Evolutionary conservation across 1,140 invertebrate species (phyloP).

Genomic region (Xylocopa sonorina): DNA sequence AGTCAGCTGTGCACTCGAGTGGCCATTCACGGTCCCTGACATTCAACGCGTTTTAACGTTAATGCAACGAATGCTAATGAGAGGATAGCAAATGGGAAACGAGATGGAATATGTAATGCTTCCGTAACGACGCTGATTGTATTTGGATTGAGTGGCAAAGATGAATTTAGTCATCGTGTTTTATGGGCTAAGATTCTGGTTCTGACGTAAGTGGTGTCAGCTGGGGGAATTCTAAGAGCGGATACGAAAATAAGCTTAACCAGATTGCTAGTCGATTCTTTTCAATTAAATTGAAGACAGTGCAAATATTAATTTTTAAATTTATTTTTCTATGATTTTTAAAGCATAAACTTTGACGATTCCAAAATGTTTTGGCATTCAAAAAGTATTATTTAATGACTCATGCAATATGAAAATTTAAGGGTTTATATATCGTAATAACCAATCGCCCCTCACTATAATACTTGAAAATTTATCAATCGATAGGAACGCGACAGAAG

Average conservation of each 20-base stretch:
- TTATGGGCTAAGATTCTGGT: constrained; percentile 3
- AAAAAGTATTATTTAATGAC: too few species aligned
- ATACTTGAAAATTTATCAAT: background rate
- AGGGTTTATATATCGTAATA: too few species aligned
- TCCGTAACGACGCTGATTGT: background rate
- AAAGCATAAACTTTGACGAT: too few species aligned
- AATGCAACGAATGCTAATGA: background rate
- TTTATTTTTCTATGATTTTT: too few species aligned
- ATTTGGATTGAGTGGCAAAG: background rate
- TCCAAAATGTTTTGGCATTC: too few species aligned
- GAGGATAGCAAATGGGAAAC: constrained; percentile 18
- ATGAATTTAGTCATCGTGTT: constrained; percentile 12
- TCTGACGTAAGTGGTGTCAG: background rate
- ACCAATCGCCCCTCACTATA: too few species aligned
- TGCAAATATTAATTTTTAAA: too few species aligned
- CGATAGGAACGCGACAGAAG: background rate
- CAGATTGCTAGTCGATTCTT: too few species aligned
- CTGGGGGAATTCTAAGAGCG: too few species aligned
- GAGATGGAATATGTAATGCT: constrained; percentile 20
- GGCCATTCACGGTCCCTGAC: background rate
- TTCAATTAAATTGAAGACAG: too few species aligned
- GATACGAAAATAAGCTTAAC: too few species aligned
- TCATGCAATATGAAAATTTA: too few species aligned
- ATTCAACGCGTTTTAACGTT: constrained; percentile 18
- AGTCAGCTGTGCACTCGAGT: background rate